phyloP scores from a whole-genome alignment of 2,797 vertebrate species.

The Xiphophorus birchmanni region DNA sequence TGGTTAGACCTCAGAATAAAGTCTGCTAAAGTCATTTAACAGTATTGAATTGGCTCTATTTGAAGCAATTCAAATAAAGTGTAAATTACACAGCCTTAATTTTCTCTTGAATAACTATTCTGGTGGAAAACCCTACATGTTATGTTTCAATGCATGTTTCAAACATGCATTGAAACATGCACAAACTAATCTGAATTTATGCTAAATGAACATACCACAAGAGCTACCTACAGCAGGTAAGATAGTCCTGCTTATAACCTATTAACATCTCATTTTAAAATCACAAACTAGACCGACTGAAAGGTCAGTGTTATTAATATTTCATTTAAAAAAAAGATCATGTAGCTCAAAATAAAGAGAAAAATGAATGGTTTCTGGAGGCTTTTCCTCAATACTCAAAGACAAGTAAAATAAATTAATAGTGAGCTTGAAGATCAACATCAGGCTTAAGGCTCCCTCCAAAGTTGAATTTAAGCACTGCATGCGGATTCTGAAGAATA shows the following conservation, averaged over 20 bases:
- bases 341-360: neutral
- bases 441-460: constrained; percentile 78
- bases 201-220: neutral
- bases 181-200: neutral
- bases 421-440: constrained; percentile 25
- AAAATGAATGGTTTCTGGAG: neutral
- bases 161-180: no score
- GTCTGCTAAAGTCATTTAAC: neutral
- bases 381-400: neutral
- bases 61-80: neutral
- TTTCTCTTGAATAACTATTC: neutral
- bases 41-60: neutral
- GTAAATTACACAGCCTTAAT: neutral
- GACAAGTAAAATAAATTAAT: constrained; percentile 1
- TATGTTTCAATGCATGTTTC: neutral
- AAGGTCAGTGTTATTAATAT: neutral
- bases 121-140: neutral
- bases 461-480: constrained; percentile 72
- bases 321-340: constrained; percentile 31
- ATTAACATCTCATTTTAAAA: neutral
- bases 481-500: constrained; percentile 52
- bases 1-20: neutral
- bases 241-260: neutral
- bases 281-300: neutral
- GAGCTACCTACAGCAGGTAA: neutral